Base-by-base conservation (phyloP, 2,797 vertebrate species). In the Cephalopachus bancanus region DNA sequence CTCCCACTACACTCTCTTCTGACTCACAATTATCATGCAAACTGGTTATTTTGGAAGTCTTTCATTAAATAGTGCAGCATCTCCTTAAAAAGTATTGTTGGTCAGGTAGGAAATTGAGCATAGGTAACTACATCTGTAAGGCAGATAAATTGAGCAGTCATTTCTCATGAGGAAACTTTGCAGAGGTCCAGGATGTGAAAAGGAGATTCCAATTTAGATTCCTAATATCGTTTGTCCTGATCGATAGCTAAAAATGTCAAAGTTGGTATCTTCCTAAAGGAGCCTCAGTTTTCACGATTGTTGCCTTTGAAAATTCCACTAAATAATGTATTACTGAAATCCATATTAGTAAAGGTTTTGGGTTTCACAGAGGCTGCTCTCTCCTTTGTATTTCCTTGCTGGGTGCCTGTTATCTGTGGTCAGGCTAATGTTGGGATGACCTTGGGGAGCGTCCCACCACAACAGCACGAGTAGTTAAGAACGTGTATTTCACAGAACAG, bases 401-500 rank as follows among this genome's bases (percentile, higher is more conserved):
- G 53, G 78, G 16, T 2, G 8, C 80, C 62, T 51, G 67, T 17
- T 44, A 0, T n/a, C n/a, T 67, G 79, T 1, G 28, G 49, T 49
- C 15, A 75, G 53, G 33, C 24, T 71, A 30, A 22, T 1, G 17
- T 0, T 26, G 62, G 60, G 53, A 4, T 72, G 74, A 74, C 57
- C 74, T 76, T 57, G 59, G 30, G 51, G 30, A 19, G 59, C 22
- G 6, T 7, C 11, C 51, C 28, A 9, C 10, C 7, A 7, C 1
- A 0, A 22, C 64, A 75, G 83, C 72, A 1, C 5, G 14, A 22
- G 24, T 8, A 5, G 76, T 55, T 62, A 26, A 69, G 72, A 37
- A 3, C 2, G 0, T 0, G 6, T 0, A 0, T 10, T 72, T 64
- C 1, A 0, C 5, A 8, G 51, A 85, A 22, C 11, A 17, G 24